phyloP scores from a whole-genome alignment of 2,797 vertebrate species.

The Enteromius argenteus region DNA sequence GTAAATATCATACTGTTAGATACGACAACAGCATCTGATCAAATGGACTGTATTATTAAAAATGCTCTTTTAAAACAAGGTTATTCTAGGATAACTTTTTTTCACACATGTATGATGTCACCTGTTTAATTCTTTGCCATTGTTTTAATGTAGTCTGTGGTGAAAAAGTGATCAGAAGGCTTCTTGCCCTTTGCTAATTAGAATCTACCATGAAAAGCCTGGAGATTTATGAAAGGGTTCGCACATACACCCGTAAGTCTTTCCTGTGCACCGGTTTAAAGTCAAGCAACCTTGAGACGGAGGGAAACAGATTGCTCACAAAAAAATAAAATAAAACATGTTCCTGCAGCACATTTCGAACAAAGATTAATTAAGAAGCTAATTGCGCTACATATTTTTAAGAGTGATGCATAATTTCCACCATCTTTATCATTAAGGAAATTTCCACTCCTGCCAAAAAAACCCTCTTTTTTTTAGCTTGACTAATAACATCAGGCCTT shows the following conservation, averaged over 20 bases:
- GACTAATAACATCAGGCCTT: slow-evolving; percentile 62
- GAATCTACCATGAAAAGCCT: slow-evolving; percentile 68
- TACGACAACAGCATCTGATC: too few relatives aligned
- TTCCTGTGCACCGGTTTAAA: slow-evolving; percentile 77
- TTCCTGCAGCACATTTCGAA: slow-evolving; percentile 72
- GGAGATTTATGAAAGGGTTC: slow-evolving; percentile 81
- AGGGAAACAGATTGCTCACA: slow-evolving; percentile 72
- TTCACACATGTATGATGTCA: slow-evolving; percentile 31
- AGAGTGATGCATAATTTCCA: slow-evolving; percentile 66
- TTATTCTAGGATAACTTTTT: background rate
- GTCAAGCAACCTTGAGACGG: slow-evolving; percentile 80
- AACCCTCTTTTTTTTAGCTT: slow-evolving; percentile 62
- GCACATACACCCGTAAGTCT: slow-evolving; percentile 75
- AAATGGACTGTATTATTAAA: background rate
- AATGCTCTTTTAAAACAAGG: background rate
- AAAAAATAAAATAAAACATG: slow-evolving; percentile 70
- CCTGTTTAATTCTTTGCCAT: slow-evolving; percentile 64
- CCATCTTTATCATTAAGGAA: slow-evolving; percentile 68
- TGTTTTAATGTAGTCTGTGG: slow-evolving; percentile 72
- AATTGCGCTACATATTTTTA: slow-evolving; percentile 73
- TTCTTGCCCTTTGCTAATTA: slow-evolving; percentile 79
- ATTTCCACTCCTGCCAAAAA: slow-evolving; percentile 70
- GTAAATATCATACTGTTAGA: background rate
- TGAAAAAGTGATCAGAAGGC: slow-evolving; percentile 75
- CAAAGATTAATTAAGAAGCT: slow-evolving; percentile 77